Evolutionary conservation across 37 sponge, comb jelly and placozoan species (phyloP).

Genomic region (Haliclona indistincta): DNA sequence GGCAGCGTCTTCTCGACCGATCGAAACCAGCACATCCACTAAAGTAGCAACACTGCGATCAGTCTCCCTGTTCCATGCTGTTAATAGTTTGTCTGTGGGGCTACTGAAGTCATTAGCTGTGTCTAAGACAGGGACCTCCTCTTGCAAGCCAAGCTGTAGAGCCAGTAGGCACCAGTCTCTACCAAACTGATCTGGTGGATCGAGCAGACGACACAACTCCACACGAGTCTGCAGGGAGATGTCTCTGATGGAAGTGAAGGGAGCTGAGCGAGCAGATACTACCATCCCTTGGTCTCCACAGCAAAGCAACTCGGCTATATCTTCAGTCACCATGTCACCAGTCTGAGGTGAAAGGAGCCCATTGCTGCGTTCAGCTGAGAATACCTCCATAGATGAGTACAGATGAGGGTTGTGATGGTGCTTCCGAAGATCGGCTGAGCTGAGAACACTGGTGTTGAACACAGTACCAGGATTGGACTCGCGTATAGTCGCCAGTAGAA

Average conservation of each 20-base stretch:
- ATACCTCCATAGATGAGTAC: slow-evolving; percentile 72
- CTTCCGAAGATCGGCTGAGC: slow-evolving; percentile 39
- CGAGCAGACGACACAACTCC: slow-evolving; percentile 69
- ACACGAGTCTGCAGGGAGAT: slow-evolving; percentile 46
- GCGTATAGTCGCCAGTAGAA: slow-evolving; percentile 26
- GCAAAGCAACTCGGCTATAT: slow-evolving; percentile 70
- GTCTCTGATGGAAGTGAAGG: slow-evolving; percentile 38
- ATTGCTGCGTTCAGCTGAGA: slow-evolving; percentile 62
- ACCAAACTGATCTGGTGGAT: slow-evolving; percentile 80
- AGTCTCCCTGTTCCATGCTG: slow-evolving; percentile 47
- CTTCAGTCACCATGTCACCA: slow-evolving; percentile 32
- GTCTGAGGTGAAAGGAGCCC: slow-evolving; percentile 1
- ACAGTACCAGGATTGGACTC: slow-evolving; percentile 66
- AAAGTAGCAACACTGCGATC: slow-evolving; percentile 51
- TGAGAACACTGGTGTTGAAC: slow-evolving; percentile 49
- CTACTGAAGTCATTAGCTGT: slow-evolving; percentile 41
- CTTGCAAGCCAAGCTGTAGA: slow-evolving; percentile 67
- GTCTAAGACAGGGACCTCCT: slow-evolving; percentile 70
- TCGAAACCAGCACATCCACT: slow-evolving; percentile 70
- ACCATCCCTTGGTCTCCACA: slow-evolving; percentile 78
- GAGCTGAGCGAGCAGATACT: slow-evolving; percentile 67
- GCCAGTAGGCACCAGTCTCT: slow-evolving; percentile 88
- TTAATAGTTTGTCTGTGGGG: slow-evolving; percentile 75
- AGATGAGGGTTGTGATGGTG: slow-evolving; percentile 37
- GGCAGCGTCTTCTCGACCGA: slow-evolving; percentile 78